Conservation (phyloP, 2,888 invertebrate genomes). For the Leptinotarsa haldemani region DNA sequence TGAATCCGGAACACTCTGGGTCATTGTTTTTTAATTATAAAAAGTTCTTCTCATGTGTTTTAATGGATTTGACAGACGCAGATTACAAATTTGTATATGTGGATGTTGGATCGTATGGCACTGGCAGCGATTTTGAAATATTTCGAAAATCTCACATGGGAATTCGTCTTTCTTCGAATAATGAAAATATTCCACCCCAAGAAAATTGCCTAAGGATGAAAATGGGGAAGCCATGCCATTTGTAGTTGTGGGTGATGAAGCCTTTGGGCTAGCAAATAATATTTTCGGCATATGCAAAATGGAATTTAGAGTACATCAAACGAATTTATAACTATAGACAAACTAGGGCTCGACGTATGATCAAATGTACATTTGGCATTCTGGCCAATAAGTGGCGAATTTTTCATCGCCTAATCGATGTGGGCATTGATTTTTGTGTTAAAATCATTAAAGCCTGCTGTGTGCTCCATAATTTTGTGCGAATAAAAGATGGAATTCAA, state of each 20-base stretch:
- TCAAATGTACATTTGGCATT: slow-evolving; percentile 5
- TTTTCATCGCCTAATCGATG: slow-evolving; percentile 13
- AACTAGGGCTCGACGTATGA: slow-evolving; percentile 6
- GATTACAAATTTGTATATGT: slow-evolving; percentile 2
- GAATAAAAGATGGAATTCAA: slow-evolving; percentile 15
- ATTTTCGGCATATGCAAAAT: slow-evolving; percentile 19
- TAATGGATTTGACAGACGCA: not conserved
- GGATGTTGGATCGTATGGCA: not conserved
- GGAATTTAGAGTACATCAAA: not conserved
- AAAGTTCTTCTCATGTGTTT: not conserved
- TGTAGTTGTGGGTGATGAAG: slow-evolving; percentile 18
- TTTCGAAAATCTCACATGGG: too few relatives aligned
- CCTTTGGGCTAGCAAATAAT: slow-evolving; percentile 14
- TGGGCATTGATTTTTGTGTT: slow-evolving; percentile 5
- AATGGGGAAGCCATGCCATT: slow-evolving; percentile 8
- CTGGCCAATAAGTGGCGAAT: slow-evolving; percentile 22
- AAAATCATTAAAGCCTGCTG: slow-evolving; percentile 15
- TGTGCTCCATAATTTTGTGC: slow-evolving; percentile 20
- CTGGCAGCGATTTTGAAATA: not conserved
- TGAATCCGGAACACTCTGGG: not conserved
- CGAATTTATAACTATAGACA: slow-evolving; percentile 2
- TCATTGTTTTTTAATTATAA: slow-evolving; percentile 1
- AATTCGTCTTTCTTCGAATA: too few relatives aligned
- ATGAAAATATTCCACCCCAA: not conserved
- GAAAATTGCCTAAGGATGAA: not conserved